Conservation (phyloP, 1,140 invertebrate species). For the Ceratina japonica region DNA sequence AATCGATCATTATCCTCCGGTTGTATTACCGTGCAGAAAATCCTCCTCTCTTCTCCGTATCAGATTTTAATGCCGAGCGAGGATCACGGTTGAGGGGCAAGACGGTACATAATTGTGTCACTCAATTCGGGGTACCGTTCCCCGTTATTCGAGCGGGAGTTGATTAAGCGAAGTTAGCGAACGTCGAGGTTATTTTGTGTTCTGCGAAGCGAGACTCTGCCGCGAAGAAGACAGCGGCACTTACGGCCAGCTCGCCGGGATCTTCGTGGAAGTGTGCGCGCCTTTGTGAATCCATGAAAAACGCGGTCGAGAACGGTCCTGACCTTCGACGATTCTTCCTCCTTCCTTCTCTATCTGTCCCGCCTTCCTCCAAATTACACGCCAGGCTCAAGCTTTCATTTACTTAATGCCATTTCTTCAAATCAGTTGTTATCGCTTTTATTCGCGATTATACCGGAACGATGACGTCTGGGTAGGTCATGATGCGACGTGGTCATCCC, state of each 20-base stretch:
- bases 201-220: slow-evolving; percentile 68
- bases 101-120: slow-evolving; percentile 59
- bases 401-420: slow-evolving; percentile 50
- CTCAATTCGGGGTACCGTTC: slow-evolving; percentile 58
- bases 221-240: slow-evolving; percentile 47
- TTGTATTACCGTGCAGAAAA: slow-evolving; percentile 46
- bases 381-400: slow-evolving; percentile 39
- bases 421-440: slow-evolving; percentile 48
- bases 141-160: slow-evolving; percentile 68
- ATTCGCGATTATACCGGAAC: slow-evolving; percentile 9
- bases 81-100: slow-evolving; percentile 23
- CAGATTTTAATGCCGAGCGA: slow-evolving; percentile 12
- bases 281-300: slow-evolving; percentile 24
- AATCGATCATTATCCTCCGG: slow-evolving; percentile 52
- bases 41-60: neutral
- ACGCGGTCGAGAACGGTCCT: slow-evolving; percentile 25
- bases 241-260: slow-evolving; percentile 33
- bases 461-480: slow-evolving; percentile 11
- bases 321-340: slow-evolving; percentile 52
- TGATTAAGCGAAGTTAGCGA: slow-evolving; percentile 65
- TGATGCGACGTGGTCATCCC: neutral
- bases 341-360: neutral
- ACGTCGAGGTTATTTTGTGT: slow-evolving; percentile 72
- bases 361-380: slow-evolving; percentile 50
- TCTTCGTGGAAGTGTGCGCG: slow-evolving; percentile 48